Conservation (phyloP, 2,888 invertebrate genomes). For the Xanthorhoe designata region DNA sequence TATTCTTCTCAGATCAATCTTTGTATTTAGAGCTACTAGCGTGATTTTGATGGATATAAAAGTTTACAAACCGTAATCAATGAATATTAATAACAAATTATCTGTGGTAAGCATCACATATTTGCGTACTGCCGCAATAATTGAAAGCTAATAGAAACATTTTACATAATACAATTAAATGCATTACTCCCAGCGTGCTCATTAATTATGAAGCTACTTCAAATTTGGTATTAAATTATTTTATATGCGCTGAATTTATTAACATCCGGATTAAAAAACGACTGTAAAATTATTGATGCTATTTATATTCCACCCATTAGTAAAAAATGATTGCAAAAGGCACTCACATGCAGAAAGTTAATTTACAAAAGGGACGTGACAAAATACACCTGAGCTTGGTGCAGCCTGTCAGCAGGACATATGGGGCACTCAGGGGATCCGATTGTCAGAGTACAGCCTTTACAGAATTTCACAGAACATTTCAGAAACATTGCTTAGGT, state of each 20-base stretch:
- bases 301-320: too few relatives aligned
- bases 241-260: background rate
- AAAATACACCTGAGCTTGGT: constrained; percentile 64
- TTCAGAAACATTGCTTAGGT: too few relatives aligned
- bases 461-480: too few relatives aligned
- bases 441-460: constrained; percentile 40
- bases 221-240: background rate
- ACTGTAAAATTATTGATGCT: too few relatives aligned
- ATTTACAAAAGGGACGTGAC: constrained; percentile 49
- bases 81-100: background rate
- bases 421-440: constrained; percentile 52
- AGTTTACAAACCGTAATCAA: too few relatives aligned
- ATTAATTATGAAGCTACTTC: background rate
- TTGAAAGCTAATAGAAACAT: background rate
- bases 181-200: background rate
- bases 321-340: too few relatives aligned
- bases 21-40: too few relatives aligned
- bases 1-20: too few relatives aligned
- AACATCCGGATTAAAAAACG: too few relatives aligned
- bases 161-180: constrained; percentile 1
- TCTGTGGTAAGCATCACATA: background rate
- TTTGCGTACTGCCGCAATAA: background rate
- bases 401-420: constrained; percentile 55
- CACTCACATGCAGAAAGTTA: too few relatives aligned
- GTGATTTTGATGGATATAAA: too few relatives aligned